Base-by-base conservation (phyloP, 1,140 invertebrate genomes). In the Drosophila repleta region DNA sequence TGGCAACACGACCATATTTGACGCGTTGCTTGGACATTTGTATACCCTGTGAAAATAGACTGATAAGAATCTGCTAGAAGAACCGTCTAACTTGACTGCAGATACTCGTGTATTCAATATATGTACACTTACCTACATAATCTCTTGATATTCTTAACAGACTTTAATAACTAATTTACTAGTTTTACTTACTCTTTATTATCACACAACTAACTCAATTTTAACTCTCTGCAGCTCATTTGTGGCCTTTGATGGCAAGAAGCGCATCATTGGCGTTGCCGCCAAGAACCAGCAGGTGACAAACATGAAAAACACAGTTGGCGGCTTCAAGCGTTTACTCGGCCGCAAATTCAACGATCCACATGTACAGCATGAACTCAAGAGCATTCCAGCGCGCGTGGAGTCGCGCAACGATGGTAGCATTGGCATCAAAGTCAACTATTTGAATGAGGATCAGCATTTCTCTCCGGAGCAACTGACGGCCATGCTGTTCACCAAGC, bases 221-320 rank as follows among this genome's bases (percentile, higher is more conserved):
- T 11, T 35, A 3, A 6, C n/a, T 26, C 3, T 61, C 0, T 95
- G 46, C 92, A 99, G 98, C 93, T 96, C 98, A 93, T 99, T 95
- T 93, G 97, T 99, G 13, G 98, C 98, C 24, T 98, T 99, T 92
- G 97, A 96, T 89, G 95, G 95, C 39, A 98, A 97, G 89, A 98
- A 96, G 81, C 95, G 99, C 79, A 96, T 97, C 78, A 94, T 99
- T 85, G 99, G 99, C 39, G 97, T 98, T 17, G 97, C 97, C 45
- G 98, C 98, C 24, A 99, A 99, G 92, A 99, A 99, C 91, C 98
- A 99, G 91, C 95, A 96, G 92, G 96, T 99, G 11, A 99, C 97
- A 74, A 99, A 99, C 91, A 96, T 99, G 94, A 98, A 97, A 92
- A 99, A 99, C 91, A 99, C 99, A 61, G 94, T 99, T 55, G 96